Base-by-base conservation (phyloP, 2,888 invertebrate genomes). In the Tyria jacobaeae region DNA sequence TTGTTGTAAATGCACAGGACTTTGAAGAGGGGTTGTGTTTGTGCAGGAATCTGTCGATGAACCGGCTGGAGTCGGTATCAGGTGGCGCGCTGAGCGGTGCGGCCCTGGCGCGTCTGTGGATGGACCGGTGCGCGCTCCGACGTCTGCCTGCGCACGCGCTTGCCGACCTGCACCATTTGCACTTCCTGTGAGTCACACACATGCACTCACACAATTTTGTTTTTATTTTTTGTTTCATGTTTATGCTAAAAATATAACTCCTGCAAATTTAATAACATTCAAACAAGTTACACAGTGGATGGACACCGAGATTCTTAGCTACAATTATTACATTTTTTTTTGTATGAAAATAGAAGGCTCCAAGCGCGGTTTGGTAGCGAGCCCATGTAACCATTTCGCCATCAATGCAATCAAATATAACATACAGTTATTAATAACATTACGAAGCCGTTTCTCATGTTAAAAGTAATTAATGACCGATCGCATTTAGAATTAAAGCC, bases 1-100 rank as follows among this genome's bases (percentile, higher is more conserved):
- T 31, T 31, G 1, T 31, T 31, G 4, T 31, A 7, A 31, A 7
- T 6, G 3, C 7, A 31, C 7, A 31, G 27, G 7, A 2, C 27
- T 31, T 31, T 6, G 27, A 7, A 4, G 3, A 12, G 21, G 21
- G 21, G 44, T 17, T 21, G 21, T 12, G 44, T 41, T 25, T 58
- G 55, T 41, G 58, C 95, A 97, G 97, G 87, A 96, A 96, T 84
- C 94, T 97, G 84, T 96, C 97, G 21, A 95, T 96, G 91, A 97
- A 97, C 94, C 95, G 95, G 80, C 94, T 97, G 88, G 95, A 95
- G 85, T 91, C 94, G 79, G 95, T 97, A 83, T 95, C 96, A 85
- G 94, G 95, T 71, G 95, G 95, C 82, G 95, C 96, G 81, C 96
- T 97, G 86, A 82, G 92, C 66, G 94, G 94, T 75, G 89, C 90